Evolutionary conservation across 2,888 invertebrate genomes (phyloP).

Genomic region (Monopis laevigella): DNA sequence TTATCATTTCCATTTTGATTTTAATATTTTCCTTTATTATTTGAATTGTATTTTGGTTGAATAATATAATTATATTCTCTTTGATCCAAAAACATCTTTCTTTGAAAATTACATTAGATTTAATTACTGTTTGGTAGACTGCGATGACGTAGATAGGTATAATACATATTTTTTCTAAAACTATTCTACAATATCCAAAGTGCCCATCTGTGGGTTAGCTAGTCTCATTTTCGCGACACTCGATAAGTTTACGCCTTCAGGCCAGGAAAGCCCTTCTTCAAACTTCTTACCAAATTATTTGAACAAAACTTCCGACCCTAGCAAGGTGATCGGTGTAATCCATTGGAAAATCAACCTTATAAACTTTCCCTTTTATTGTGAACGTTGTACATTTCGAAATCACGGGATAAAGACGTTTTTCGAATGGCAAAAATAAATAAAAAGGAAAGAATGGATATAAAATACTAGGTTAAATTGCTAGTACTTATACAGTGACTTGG

Average conservation of each 20-base stretch:
- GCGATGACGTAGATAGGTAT: too few species aligned
- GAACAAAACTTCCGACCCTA: constrained; percentile 33
- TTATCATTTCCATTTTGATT: too few species aligned
- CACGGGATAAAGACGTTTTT: constrained; percentile 1
- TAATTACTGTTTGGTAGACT: too few species aligned
- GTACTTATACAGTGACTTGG: constrained; percentile 34
- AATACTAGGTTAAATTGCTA: constrained; percentile 31
- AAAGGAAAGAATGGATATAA: constrained; percentile 15
- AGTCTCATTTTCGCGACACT: constrained; percentile 25
- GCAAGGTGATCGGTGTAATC: background rate
- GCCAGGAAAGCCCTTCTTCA: constrained; percentile 42
- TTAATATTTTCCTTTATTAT: too few species aligned
- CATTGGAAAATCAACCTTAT: constrained; percentile 6
- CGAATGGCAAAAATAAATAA: background rate
- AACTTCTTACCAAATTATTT: constrained; percentile 59
- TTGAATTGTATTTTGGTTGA: too few species aligned
- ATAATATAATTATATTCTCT: too few species aligned
- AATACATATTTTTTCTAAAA: too few species aligned
- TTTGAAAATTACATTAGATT: too few species aligned
- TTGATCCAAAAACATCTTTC: too few species aligned
- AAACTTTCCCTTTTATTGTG: background rate
- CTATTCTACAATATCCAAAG: too few species aligned
- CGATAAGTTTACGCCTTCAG: constrained; percentile 46
- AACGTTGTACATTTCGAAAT: background rate
- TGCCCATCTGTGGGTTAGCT: background rate